These are phyloP conservation scores for Alviniconcha marisindica DNA, from an alignment of 1,140 invertebrate genomes.

Conservation along the genomic window DNA sequence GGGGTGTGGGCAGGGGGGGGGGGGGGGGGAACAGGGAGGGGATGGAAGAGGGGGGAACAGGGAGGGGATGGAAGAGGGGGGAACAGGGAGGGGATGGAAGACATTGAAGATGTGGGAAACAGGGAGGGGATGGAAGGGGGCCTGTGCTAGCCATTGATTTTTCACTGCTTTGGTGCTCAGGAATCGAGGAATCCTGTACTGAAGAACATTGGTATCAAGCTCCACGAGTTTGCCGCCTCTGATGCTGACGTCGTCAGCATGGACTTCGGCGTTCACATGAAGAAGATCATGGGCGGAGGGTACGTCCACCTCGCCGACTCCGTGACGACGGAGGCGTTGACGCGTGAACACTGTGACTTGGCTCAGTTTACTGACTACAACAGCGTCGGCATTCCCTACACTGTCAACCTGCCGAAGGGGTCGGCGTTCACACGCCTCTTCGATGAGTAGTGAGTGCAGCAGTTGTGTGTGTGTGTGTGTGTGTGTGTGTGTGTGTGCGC, in stretches of 20 bases:
- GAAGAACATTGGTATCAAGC: constrained; percentile 42
- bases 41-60: too few species aligned
- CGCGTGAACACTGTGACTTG: constrained; percentile 40
- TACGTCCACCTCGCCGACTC: constrained; percentile 56
- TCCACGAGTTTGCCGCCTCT: constrained; percentile 39
- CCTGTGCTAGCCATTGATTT: too few species aligned
- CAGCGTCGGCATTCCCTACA: constrained; percentile 13
- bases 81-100: too few species aligned
- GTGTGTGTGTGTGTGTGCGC: background rate
- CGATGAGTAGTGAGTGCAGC: constrained; percentile 27
- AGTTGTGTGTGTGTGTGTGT: background rate
- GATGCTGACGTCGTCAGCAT: constrained; percentile 47
- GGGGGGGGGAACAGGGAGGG: background rate
- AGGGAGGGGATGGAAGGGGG: too few species aligned
- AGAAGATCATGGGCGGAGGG: constrained; percentile 47
- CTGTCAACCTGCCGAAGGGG: background rate
- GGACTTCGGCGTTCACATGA: constrained; percentile 42
- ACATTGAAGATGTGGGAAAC: too few species aligned
- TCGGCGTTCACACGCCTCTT: constrained; percentile 19
- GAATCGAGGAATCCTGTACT: constrained; percentile 16
- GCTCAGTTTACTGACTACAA: background rate
- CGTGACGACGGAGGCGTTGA: constrained; percentile 42
- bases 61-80: too few species aligned
- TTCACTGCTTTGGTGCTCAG: constrained; percentile 18
- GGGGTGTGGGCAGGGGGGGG: background rate